Evolutionary conservation across 2,113 vertebrate species (phyloP), one percentile per base, ranked within the genome.

Genomic region (Engystomops pustulosus): DNA sequence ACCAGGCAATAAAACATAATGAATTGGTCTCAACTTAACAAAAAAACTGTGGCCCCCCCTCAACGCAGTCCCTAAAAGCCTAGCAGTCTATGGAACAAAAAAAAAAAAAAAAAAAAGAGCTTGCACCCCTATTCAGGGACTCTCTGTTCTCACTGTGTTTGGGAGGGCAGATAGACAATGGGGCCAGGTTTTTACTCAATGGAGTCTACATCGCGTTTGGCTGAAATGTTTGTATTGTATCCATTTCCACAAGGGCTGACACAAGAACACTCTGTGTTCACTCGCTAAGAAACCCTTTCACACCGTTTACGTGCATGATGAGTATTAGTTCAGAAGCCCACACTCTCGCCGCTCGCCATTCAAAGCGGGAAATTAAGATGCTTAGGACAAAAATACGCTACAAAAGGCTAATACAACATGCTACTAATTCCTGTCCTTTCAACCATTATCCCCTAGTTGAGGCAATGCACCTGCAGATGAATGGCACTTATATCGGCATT

Each of bases 161-260:
- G 62, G 83, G 83, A 84, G 83, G 74, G 83, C 65, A 45, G 20
- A 6, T 23, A 23, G 92, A 98, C 96, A 99, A 98, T 96, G 92
- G 92, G 88, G 89, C 91, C 95, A 93, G 93, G 95, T 97, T 98
- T 98, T 96, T 95, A 96, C 96, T 97, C 95, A 95, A 95, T 95
- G 95, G 96, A 97, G 96, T 96, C 97, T 95, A 94, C 94, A 91
- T 91, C 94, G 96, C 95, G 96, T 99, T 97, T 96, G 97, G 96
- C 97, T 98, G 96, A 97, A 95, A 98, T 99, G 98, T 99, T 99
- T 99, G 97, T 96, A 99, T 99, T 99, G 97, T 99, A 99, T 99
- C 97, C 97, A 98, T 99, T 97, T 99, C 98, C 96, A 99, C 95
- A 94, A 96, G 97, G 95, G 96, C 94, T 95, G 95, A 97, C 96